Conservation (phyloP, 2,797 vertebrate species). For the Pagetopsis macropterus region DNA sequence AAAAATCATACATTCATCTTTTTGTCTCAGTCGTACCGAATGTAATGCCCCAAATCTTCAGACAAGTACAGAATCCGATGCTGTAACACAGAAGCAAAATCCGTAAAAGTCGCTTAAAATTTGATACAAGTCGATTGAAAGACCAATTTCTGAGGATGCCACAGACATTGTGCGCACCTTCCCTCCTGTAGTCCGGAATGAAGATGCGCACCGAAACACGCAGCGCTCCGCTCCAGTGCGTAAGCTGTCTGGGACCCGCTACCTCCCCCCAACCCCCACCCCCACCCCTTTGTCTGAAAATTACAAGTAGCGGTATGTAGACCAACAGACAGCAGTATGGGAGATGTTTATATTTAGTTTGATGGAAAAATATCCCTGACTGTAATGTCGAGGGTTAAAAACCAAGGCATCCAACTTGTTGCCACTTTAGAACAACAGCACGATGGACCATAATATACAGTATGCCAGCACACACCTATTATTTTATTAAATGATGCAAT, state of each 20-base stretch:
- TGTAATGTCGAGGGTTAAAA: conserved; percentile 18
- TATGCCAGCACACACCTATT: background rate
- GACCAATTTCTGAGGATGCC: conserved; percentile 35
- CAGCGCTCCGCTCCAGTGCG: conserved; percentile 50
- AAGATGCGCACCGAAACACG: conserved; percentile 69
- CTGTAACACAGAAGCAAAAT: background rate
- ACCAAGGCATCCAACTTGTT: conserved; percentile 14
- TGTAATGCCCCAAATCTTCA: background rate
- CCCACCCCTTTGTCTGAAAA: conserved; percentile 41
- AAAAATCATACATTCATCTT: conserved; percentile 9
- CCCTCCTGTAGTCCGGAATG: conserved; percentile 53
- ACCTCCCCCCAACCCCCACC: background rate
- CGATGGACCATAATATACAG: background rate
- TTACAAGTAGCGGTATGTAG: conserved; percentile 46
- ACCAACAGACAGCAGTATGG: conserved; percentile 41
- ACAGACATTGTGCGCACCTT: conserved; percentile 53
- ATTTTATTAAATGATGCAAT: background rate
- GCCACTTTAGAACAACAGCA: background rate
- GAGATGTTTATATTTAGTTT: conserved; percentile 46
- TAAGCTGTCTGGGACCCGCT: conserved; percentile 65
- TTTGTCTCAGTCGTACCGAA: conserved; percentile 14
- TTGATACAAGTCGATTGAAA: background rate
- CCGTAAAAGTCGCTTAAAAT: background rate
- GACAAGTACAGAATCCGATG: background rate
- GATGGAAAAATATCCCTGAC: conserved; percentile 23